Percentiles rank a stretch among this genome's conserved stretches.
Conservation (phyloP, 64 coral and sea anemone species). For the Orbicella faveolata region DNA sequence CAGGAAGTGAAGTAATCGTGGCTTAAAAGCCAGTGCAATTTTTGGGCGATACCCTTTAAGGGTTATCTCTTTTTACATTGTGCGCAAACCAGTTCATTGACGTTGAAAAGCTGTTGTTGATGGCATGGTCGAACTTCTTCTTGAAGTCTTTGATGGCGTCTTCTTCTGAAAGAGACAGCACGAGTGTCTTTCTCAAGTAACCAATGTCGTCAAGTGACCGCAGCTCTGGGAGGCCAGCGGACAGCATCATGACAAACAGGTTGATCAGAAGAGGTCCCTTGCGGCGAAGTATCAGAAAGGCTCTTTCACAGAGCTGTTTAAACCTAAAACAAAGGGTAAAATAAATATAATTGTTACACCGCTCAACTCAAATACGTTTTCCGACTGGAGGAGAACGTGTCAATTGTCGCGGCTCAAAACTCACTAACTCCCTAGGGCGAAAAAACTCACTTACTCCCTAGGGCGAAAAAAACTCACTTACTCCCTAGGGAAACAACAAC, state of each 20-base stretch:
- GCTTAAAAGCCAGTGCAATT: not conserved
- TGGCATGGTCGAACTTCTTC: slow-evolving; percentile 73
- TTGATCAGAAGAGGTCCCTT: slow-evolving; percentile 79
- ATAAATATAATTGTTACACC: too few species aligned
- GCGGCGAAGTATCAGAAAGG: slow-evolving; percentile 73
- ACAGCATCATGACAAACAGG: slow-evolving; percentile 91
- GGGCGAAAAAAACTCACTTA: too few species aligned
- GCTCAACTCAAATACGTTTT: too few species aligned
- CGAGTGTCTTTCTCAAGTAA: slow-evolving; percentile 75
- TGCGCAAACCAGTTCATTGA: slow-evolving; percentile 75
- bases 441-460: too few species aligned
- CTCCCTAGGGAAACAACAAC: too few species aligned
- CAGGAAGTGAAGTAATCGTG: too few species aligned
- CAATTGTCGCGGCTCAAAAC: too few species aligned
- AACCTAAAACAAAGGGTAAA: slow-evolving; percentile 46
- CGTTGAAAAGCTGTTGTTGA: slow-evolving; percentile 82
- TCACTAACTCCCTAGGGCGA: too few species aligned
- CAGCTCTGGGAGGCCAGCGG: slow-evolving; percentile 80
- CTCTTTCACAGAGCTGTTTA: slow-evolving; percentile 60
- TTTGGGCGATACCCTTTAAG: not conserved
- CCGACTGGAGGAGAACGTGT: too few species aligned
- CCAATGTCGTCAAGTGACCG: slow-evolving; percentile 71
- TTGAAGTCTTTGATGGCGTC: slow-evolving; percentile 69
- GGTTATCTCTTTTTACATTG: slow-evolving; percentile 56
- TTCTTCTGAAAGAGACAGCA: slow-evolving; percentile 59